Conservation (phyloP, 1,140 invertebrate species). For the Ceratoteleas bidentatus region DNA sequence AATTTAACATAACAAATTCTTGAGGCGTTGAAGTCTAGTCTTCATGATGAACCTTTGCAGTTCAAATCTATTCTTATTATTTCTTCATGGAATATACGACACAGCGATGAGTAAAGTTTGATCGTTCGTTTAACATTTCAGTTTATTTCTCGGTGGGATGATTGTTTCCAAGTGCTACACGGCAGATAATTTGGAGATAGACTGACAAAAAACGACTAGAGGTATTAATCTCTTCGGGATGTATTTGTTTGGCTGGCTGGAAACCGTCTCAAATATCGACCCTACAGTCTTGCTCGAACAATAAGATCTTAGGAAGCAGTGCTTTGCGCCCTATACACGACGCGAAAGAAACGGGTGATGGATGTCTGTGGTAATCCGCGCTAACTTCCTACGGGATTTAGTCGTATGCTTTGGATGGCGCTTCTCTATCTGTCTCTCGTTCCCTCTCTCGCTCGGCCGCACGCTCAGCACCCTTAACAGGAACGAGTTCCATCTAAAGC, state of each 20-base stretch:
- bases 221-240: conserved; percentile 21
- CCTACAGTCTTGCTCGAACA: conserved; percentile 43
- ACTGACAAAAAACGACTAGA: conserved; percentile 1
- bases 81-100: too few species aligned
- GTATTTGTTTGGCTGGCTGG: conserved; percentile 38
- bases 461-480: conserved; percentile 52
- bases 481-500: conserved; percentile 65
- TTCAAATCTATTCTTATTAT: too few species aligned
- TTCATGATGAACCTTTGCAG: too few species aligned
- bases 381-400: conserved; percentile 75
- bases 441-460: conserved; percentile 49
- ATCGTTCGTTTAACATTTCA: too few species aligned
- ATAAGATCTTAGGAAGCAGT: conserved; percentile 64
- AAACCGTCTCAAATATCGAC: conserved; percentile 50
- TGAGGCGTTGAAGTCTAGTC: too few species aligned
- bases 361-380: conserved; percentile 76
- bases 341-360: conserved; percentile 72
- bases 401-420: conserved; percentile 52
- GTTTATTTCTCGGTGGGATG: too few species aligned
- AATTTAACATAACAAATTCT: too few species aligned
- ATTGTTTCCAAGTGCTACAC: too few species aligned
- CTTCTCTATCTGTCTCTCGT: conserved; percentile 14
- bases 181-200: background rate
- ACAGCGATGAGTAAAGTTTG: too few species aligned
- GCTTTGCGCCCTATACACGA: conserved; percentile 53